phyloP scores from a whole-genome alignment of 2,888 invertebrate genomes.

The Chloroclysta siterata region DNA sequence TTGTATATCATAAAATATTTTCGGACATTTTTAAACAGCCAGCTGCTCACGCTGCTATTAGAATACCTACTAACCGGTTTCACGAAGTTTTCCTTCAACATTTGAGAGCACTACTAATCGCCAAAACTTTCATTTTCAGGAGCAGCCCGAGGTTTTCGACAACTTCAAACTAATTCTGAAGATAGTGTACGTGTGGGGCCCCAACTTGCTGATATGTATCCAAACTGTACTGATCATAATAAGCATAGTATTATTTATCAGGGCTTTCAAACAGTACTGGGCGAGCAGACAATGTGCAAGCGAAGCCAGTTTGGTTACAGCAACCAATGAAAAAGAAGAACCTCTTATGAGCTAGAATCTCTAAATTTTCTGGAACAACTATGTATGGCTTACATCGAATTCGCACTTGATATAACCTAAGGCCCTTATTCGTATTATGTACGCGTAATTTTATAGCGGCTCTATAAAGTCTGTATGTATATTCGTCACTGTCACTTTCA shows the following conservation, averaged over 20 bases:
- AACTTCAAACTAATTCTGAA: constrained; percentile 48
- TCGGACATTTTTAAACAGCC: too few species aligned
- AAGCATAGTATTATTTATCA: constrained; percentile 47
- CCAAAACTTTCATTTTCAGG: constrained; percentile 50
- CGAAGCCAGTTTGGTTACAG: constrained; percentile 18
- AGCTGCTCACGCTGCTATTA: too few species aligned
- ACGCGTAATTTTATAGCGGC: too few species aligned
- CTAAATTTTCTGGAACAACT: neutral
- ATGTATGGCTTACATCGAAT: neutral
- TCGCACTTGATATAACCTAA: too few species aligned
- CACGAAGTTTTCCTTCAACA: too few species aligned
- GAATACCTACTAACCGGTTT: too few species aligned
- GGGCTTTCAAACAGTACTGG: constrained; percentile 36
- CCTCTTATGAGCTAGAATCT: constrained; percentile 35
- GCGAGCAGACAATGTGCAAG: constrained; percentile 19
- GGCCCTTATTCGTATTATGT: too few species aligned
- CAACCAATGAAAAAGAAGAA: constrained; percentile 36
- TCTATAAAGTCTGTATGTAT: too few species aligned
- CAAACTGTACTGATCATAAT: constrained; percentile 45
- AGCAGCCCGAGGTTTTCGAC: constrained; percentile 57
- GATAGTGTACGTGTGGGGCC: constrained; percentile 54
- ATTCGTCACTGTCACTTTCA: too few species aligned
- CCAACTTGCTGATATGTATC: constrained; percentile 46
- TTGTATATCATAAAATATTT: too few species aligned
- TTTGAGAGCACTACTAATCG: neutral